A percentile compares a stretch with the other conserved stretches of the same genome.
These are phyloP conservation scores for Pygoscelis antarcticus DNA, from an alignment of 2,113 vertebrate species.

Conservation along the genomic window DNA sequence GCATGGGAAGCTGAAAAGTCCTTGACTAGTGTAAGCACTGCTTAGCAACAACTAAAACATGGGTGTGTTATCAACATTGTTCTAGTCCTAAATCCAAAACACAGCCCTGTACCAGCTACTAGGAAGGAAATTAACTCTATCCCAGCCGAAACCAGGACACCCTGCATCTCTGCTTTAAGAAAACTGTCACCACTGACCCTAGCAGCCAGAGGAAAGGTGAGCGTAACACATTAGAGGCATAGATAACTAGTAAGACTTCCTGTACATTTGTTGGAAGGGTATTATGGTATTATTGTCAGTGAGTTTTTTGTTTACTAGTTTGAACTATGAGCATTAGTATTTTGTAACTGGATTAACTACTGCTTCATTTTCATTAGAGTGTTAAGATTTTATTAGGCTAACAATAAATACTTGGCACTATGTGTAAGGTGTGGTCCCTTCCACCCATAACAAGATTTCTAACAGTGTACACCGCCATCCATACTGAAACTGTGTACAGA, in stretches of 20 bases:
- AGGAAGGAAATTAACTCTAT: too few species aligned
- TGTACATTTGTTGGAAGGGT: background rate
- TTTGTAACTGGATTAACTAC: background rate
- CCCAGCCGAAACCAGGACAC: too few species aligned
- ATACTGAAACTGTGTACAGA: background rate
- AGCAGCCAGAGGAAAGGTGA: background rate
- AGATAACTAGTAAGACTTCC: background rate
- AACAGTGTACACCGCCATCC: background rate
- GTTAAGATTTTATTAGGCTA: background rate
- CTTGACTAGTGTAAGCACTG: too few species aligned
- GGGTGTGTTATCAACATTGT: too few species aligned
- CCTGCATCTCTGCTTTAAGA: background rate
- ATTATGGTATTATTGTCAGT: background rate
- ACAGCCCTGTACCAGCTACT: too few species aligned
- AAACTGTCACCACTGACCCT: background rate
- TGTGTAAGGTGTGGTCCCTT: background rate
- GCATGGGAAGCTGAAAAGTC: too few species aligned
- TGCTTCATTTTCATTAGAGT: background rate
- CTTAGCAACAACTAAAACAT: too few species aligned
- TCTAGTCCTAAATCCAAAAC: too few species aligned
- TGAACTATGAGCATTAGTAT: background rate
- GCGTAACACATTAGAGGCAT: accelerated
- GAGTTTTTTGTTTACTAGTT: background rate
- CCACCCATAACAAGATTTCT: background rate
- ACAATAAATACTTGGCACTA: background rate